Conservation (phyloP, 2,113 vertebrate genomes). For the Peucedramus taeniatus region DNA sequence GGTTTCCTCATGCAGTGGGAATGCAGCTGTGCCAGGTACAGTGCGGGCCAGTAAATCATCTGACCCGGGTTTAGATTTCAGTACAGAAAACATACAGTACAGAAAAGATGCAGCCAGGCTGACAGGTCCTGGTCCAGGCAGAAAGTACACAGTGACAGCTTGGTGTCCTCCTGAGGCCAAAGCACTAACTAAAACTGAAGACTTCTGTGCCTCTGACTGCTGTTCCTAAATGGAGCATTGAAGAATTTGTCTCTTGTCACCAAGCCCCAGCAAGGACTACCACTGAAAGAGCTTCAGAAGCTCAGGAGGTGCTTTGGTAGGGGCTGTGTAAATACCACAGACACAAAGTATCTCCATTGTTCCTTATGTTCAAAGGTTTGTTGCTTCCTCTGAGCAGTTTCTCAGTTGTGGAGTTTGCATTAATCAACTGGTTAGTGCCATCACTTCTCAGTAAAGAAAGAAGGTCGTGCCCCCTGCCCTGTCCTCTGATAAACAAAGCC, state of each 20-base stretch:
- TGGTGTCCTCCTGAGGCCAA: not conserved
- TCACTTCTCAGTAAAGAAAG: not conserved
- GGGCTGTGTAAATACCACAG: accelerated
- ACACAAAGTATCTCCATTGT: not conserved
- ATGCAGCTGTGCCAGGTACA: not conserved
- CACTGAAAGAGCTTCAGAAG: not conserved
- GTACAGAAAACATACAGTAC: accelerated
- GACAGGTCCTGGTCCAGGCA: not conserved
- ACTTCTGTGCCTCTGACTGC: not conserved
- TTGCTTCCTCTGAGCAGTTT: not conserved
- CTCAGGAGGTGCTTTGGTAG: not conserved
- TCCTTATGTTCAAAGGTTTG: not conserved
- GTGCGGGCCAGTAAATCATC: not conserved
- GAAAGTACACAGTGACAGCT: not conserved
- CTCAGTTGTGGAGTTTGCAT: not conserved
- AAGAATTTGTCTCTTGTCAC: not conserved
- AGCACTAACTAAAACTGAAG: not conserved
- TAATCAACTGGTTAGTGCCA: not conserved
- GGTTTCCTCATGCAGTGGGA: not conserved
- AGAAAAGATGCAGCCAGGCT: not conserved
- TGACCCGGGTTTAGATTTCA: not conserved
- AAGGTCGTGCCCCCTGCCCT: not conserved
- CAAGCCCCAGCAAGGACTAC: accelerated
- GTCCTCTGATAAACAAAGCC: not conserved
- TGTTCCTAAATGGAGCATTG: not conserved